Base-by-base conservation (phyloP, 2,888 invertebrate genomes). In the Conus canariensis region DNA sequence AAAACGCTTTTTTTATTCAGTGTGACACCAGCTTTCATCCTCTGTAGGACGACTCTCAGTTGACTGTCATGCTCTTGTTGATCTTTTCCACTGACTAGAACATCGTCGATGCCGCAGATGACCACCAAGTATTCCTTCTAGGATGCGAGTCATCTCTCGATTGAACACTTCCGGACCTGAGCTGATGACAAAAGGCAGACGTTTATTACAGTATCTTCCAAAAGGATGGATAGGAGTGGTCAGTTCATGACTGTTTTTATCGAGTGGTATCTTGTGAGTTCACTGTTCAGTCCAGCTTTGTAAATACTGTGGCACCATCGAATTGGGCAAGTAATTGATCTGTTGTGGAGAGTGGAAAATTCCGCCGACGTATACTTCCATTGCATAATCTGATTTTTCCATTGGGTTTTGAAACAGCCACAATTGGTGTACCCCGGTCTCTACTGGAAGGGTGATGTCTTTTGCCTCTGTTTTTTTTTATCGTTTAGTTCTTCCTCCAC, bases 131-230 rank as follows among this genome's bases (percentile, higher is more conserved):
- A 74, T n/a, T 74, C n/a, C 70, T 22, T n/a, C 22, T 19, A 19
- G 14, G n/a, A 74, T 22, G 19, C n/a, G 70, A 74, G 25, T 59
- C 90, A 87, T 90, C 30, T 64, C 58, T 67, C 87, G 19, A 8
- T 82, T 87, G 77, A 90, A 87, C 16, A 90, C 86, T 82, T 90
- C 87, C 19, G 83, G 60, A 0, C 56, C 87, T n/a, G 87, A 87
- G 22, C 74, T 74, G 14, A 90, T 87, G 6, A 82, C 80, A 90
- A 90, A 90, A 8, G 67, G 67, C 14, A 90, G 67, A 14, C 87
- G 56, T 22, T 87, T 90, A 64, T 74, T 80, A 5, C 22, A 67
- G 70, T 74, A 80, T 74, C 87, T 90, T 59, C 90, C 64, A 64
- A 90, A 90, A n/a, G 70, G 70, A 74, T 16, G 14, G 70, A 74